Evolutionary conservation across 2,888 invertebrate species (phyloP).

Genomic region (Melieria crassipennis): DNA sequence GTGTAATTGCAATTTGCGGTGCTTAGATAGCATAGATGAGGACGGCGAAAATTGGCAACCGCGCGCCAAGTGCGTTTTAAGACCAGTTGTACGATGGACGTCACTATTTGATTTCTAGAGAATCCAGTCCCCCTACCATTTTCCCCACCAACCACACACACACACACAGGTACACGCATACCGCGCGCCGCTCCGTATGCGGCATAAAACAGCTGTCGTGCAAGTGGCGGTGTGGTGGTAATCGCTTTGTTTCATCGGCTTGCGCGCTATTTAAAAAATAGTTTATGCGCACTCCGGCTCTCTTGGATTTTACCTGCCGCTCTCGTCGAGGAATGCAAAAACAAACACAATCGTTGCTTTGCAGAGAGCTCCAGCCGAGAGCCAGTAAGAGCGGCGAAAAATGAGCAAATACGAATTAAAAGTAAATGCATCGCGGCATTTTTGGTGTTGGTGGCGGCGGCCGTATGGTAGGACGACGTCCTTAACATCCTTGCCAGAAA

Average conservation of each 20-base stretch:
- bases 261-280: too few species aligned
- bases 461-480: too few species aligned
- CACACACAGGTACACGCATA: slow-evolving; percentile 8
- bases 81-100: slow-evolving; percentile 42
- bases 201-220: slow-evolving; percentile 36
- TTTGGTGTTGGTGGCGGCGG: too few species aligned
- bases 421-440: too few species aligned
- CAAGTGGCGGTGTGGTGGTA: slow-evolving; percentile 31
- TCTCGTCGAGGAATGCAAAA: background rate
- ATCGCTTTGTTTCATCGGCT: background rate
- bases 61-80: slow-evolving; percentile 43
- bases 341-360: slow-evolving; percentile 1
- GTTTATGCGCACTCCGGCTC: background rate
- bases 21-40: too few species aligned
- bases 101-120: slow-evolving; percentile 43
- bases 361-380: too few species aligned
- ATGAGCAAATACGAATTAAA: too few species aligned
- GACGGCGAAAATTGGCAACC: slow-evolving; percentile 53
- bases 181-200: slow-evolving; percentile 22
- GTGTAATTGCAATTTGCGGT: background rate
- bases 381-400: too few species aligned
- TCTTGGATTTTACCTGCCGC: background rate
- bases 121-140: too few species aligned
- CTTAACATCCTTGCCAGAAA: too few species aligned
- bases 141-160: background rate